Conservation (phyloP, 2,888 invertebrate species). For the Mystacides longicornis region DNA sequence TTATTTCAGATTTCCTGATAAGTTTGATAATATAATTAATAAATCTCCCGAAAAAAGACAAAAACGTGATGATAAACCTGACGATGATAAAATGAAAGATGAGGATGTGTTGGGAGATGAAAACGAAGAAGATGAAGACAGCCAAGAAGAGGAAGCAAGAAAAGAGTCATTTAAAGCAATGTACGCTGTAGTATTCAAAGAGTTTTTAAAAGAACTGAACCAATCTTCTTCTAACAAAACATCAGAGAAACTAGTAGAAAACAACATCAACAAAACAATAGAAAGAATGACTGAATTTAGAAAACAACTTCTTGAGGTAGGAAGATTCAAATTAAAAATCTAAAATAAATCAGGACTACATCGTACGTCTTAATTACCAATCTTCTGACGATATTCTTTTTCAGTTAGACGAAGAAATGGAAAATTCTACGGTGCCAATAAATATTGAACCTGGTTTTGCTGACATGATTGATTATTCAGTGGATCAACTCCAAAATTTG, state of each 20-base stretch:
- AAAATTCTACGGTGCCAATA: slow-evolving; percentile 38
- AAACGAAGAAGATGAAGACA: slow-evolving; percentile 22
- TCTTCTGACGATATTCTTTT: no score
- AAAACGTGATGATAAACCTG: slow-evolving; percentile 17
- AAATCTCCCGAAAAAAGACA: slow-evolving; percentile 11
- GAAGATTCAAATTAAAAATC: neutral
- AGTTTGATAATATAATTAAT: slow-evolving; percentile 28
- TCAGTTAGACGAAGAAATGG: slow-evolving; percentile 11
- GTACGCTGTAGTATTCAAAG: slow-evolving; percentile 32
- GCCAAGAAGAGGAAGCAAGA: slow-evolving; percentile 30
- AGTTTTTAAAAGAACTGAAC: slow-evolving; percentile 35
- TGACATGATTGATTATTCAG: slow-evolving; percentile 48
- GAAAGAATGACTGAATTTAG: slow-evolving; percentile 39
- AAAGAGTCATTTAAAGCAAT: neutral
- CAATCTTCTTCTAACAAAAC: slow-evolving; percentile 24
- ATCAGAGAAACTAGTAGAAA: slow-evolving; percentile 32
- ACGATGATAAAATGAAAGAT: slow-evolving; percentile 17
- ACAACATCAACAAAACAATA: slow-evolving; percentile 25
- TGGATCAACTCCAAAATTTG: slow-evolving; percentile 54
- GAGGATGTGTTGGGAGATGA: slow-evolving; percentile 30
- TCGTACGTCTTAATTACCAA: no score
- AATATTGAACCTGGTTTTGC: slow-evolving; percentile 36
- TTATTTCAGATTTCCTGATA: no score
- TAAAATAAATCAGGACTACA: no score
- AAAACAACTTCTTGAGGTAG: slow-evolving; percentile 49